Evolutionary conservation across 2,113 vertebrate species (phyloP).

Genomic region (Oryzias celebensis): DNA sequence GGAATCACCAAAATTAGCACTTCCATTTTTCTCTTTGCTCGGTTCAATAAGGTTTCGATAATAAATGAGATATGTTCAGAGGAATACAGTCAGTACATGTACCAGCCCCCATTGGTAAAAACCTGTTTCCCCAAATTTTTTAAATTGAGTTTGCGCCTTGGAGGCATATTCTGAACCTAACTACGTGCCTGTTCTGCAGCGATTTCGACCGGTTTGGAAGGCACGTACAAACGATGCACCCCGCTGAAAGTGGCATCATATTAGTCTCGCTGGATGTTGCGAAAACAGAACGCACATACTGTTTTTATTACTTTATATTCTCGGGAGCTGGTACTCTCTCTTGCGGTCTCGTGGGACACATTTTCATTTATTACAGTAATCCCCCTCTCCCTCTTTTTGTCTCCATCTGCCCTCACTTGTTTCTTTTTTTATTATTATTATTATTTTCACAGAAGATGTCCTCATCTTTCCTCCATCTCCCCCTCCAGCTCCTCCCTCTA

Average conservation of each 20-base stretch:
- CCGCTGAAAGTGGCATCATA: not conserved
- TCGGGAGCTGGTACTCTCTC: slow-evolving; percentile 18
- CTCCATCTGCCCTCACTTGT: slow-evolving; percentile 45
- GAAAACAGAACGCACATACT: slow-evolving; percentile 37
- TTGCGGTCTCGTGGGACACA: slow-evolving; percentile 42
- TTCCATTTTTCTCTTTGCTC: too few species aligned
- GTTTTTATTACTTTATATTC: slow-evolving; percentile 41
- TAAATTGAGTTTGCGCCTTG: too few species aligned
- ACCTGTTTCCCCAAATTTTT: too few species aligned
- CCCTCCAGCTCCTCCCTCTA: slow-evolving; percentile 36
- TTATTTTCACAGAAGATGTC: slow-evolving; percentile 28
- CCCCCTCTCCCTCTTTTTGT: slow-evolving; percentile 47
- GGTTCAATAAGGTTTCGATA: too few species aligned
- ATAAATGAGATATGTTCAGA: too few species aligned
- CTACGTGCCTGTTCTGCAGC: not conserved
- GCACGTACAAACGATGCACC: not conserved
- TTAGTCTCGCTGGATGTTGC: slow-evolving; percentile 2
- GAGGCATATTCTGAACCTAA: too few species aligned
- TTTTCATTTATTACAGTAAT: slow-evolving; percentile 66
- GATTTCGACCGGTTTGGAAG: not conserved
- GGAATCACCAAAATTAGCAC: too few species aligned
- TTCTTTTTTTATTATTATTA: slow-evolving; percentile 3
- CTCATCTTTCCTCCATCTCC: slow-evolving; percentile 45
- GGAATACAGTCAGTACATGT: too few species aligned
- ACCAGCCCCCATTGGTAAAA: too few species aligned